These are phyloP conservation scores for Smithornis capensis DNA, from an alignment of 2,113 vertebrate species.

Conservation along the genomic window DNA sequence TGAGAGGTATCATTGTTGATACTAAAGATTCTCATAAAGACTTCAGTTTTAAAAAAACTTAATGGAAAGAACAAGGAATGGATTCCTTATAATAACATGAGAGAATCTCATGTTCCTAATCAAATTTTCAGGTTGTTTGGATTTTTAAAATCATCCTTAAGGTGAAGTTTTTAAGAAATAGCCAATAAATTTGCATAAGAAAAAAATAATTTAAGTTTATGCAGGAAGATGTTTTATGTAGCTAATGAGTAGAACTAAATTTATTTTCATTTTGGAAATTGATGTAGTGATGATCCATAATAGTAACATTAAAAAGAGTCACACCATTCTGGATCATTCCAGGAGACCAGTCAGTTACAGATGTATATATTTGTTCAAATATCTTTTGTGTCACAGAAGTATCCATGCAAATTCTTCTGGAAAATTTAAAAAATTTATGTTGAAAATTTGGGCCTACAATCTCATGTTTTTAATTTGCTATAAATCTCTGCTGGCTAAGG, in stretches of 20 bases:
- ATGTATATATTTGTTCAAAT: background rate
- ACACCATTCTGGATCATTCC: background rate
- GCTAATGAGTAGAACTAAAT: background rate
- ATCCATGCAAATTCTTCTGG: background rate
- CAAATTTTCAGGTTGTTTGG: background rate
- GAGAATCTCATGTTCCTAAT: background rate
- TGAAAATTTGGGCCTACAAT: conserved; percentile 22
- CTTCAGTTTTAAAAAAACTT: background rate
- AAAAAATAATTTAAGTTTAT: background rate
- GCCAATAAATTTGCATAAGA: background rate
- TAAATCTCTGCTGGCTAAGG: background rate
- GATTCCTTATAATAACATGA: background rate
- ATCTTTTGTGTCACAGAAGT: background rate
- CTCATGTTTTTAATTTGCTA: conserved; percentile 33
- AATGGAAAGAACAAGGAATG: background rate
- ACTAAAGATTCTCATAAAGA: background rate
- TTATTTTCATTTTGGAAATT: background rate
- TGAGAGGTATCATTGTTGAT: background rate
- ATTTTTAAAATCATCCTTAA: background rate
- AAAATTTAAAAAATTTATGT: conserved; percentile 19
- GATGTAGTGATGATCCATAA: background rate
- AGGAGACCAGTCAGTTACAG: background rate
- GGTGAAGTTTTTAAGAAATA: background rate
- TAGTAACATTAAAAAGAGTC: background rate
- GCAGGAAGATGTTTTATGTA: background rate